Evolutionary conservation across 2,888 invertebrate species (phyloP), one percentile per base, ranked within the genome.

Genomic region (Caenorhabditis macrosperma): DNA sequence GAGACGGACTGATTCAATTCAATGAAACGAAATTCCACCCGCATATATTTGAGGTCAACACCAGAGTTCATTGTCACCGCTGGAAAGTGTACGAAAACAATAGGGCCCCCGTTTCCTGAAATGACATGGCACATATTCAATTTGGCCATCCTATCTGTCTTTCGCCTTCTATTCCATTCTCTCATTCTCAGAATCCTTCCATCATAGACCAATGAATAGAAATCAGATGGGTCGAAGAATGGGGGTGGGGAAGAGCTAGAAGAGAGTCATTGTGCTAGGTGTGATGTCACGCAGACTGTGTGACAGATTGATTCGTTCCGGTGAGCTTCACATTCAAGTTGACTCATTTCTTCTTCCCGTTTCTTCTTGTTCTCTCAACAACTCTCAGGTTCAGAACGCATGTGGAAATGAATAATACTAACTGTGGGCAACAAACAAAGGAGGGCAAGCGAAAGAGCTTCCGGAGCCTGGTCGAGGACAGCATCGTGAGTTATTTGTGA

Each of bases 401-500:
- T 44, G 24, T 0, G 26, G 33, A 22, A 44, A 24, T 63, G 35
- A 54, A 54, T 30, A 26, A n/a, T 30, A 20, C n/a, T 9, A 4
- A 4, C 44, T 44, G n/a, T n/a, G n/a, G 44, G 44, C 44, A 17
- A 17, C 44, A 61, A 20, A 54, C 38, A 20, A 63, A 46, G 10
- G 28, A 52, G 12, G 52, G 28, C 22, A 26, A 57, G 38, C 44
- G 10, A 20, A 59, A 38, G 1, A 24, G 41, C 9, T 74, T 74
- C 24, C 38, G 50, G 38, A 26, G 35, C 38, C 74, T 74, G 6
- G 64, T 22, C 4, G 59, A 64, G 44, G 74, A 74, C 20, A 64
- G 74, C 59, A 74, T 74, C 33, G 74, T 74, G 33, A 74, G 74
- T 74, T 64, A 50, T 59, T 55, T 71, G 60, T 38, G 41, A 50